Evolutionary conservation across 2,888 invertebrate species (phyloP).

Genomic region (Heliconius ethilla): DNA sequence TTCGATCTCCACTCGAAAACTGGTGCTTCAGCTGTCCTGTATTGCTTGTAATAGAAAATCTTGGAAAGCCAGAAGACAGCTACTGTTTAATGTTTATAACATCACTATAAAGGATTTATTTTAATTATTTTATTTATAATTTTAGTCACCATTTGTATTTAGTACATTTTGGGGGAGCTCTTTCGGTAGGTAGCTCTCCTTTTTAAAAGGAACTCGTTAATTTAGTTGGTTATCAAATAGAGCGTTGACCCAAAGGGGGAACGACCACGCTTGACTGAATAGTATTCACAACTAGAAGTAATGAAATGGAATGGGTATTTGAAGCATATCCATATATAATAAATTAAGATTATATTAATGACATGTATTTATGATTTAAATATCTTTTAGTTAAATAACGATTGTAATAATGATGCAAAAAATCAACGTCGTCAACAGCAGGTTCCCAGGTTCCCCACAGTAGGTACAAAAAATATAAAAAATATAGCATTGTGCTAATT

Average conservation of each 20-base stretch:
- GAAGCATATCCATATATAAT: background rate
- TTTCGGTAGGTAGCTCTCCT: constrained; percentile 1
- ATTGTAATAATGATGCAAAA: background rate
- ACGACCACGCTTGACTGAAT: background rate
- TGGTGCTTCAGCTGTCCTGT: background rate
- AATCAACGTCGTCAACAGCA: too few species aligned
- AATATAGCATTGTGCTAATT: background rate
- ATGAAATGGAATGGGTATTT: background rate
- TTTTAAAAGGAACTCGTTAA: constrained; percentile 23
- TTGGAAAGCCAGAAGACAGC: background rate
- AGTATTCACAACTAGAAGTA: background rate
- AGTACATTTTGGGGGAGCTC: background rate
- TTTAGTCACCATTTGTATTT: background rate
- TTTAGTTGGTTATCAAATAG: constrained; percentile 19
- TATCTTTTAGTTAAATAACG: background rate
- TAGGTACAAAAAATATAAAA: too few species aligned
- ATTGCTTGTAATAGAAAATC: background rate
- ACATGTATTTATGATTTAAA: background rate
- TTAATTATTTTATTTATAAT: background rate
- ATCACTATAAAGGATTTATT: background rate
- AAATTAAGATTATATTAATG: background rate
- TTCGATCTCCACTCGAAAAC: too few species aligned
- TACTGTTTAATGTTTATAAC: background rate
- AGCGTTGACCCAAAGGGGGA: background rate
- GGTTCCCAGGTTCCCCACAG: too few species aligned